Conservation (phyloP, 2,797 vertebrate species). For the Cyprinodon diabolis region DNA sequence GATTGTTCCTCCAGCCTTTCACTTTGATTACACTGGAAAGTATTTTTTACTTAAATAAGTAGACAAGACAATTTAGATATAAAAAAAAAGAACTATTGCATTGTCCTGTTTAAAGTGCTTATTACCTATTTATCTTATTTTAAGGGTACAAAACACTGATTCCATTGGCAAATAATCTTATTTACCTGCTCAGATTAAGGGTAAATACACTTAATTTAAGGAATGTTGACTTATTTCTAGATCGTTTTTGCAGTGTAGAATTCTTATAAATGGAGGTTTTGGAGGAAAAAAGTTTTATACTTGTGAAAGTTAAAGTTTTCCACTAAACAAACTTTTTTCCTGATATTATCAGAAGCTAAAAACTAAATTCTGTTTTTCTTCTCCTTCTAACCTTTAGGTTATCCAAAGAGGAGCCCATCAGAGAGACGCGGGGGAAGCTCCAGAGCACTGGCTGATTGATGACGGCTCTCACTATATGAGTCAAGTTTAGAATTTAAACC, state of each 20-base stretch:
- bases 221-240: no score
- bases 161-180: no score
- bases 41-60: no score
- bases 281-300: not conserved
- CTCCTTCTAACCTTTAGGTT: slow-evolving; percentile 66
- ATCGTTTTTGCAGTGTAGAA: not conserved
- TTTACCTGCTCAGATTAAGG: no score
- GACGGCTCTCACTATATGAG: slow-evolving; percentile 86
- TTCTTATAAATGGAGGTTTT: not conserved
- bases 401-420: slow-evolving; percentile 74
- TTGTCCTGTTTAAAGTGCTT: no score
- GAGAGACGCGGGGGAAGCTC: slow-evolving; percentile 76
- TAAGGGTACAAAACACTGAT: no score
- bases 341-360: not conserved
- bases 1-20: no score
- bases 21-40: no score
- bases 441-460: slow-evolving; percentile 79
- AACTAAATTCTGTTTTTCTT: slow-evolving; percentile 5
- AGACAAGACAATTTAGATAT: no score
- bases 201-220: no score
- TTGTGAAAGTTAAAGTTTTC: not conserved
- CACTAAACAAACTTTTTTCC: not conserved
- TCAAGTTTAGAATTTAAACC: slow-evolving; percentile 78
- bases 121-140: no score
- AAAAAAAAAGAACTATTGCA: no score